Evolutionary conservation across 2,113 vertebrate species (phyloP).

Genomic region (Gobio gobio): DNA sequence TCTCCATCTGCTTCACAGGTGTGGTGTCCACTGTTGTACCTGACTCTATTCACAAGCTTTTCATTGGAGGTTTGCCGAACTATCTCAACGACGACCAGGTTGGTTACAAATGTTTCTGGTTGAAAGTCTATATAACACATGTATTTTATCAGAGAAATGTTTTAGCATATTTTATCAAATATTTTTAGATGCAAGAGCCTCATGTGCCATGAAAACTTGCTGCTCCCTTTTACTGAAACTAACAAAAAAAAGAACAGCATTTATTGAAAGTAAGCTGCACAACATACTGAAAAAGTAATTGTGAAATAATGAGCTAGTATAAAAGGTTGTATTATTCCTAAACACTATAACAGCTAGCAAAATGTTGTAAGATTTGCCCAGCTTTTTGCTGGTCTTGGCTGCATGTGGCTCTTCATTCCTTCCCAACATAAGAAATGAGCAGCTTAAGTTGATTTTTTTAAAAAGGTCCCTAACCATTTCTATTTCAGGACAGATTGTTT

Average conservation of each 20-base stretch:
- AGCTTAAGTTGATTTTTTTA: background rate
- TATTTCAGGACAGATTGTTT: constrained; percentile 1
- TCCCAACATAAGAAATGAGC: constrained; percentile 7
- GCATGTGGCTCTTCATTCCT: background rate
- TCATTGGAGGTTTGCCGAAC: constrained; percentile 90
- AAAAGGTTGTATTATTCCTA: background rate
- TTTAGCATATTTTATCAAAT: background rate
- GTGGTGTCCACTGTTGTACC: constrained; percentile 95
- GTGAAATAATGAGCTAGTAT: background rate
- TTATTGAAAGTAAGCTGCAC: background rate
- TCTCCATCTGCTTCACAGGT: constrained; percentile 68
- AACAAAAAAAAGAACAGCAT: background rate
- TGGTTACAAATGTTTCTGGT: constrained; percentile 38
- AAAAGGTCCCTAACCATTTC: background rate
- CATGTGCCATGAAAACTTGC: background rate
- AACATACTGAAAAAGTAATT: background rate
- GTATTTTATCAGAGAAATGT: background rate
- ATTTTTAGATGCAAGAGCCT: background rate
- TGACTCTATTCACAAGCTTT: constrained; percentile 92
- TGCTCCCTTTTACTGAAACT: background rate
- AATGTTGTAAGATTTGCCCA: background rate
- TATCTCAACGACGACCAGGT: constrained; percentile 96
- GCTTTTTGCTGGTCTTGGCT: background rate
- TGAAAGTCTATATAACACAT: background rate
- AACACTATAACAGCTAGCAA: background rate